A percentile compares a stretch with the other conserved stretches of the same genome.
Evolutionary conservation across 2,797 vertebrate genomes (phyloP).

Genomic region (Lagorchestes hirsutus): DNA sequence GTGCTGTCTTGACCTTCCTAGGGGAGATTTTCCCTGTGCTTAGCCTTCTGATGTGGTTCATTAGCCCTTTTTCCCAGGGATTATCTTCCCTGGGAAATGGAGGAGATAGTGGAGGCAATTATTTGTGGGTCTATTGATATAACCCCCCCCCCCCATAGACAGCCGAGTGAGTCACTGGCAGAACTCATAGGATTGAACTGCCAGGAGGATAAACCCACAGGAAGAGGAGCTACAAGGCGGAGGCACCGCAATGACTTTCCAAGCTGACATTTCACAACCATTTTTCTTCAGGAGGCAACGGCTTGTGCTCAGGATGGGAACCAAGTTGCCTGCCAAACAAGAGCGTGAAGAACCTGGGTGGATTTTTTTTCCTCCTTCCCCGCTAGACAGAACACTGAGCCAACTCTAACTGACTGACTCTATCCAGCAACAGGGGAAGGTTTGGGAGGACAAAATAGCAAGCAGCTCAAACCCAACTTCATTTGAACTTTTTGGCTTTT

Average conservation of each 20-base stretch:
- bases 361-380: neutral
- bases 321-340: neutral
- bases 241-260: neutral
- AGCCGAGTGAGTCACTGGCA: constrained; percentile 46
- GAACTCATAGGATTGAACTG: constrained; percentile 10
- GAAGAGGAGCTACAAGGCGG: neutral
- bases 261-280: constrained; percentile 38
- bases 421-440: neutral
- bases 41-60: constrained; percentile 49
- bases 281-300: constrained; percentile 39
- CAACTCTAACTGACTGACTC: neutral
- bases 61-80: constrained; percentile 28
- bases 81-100: constrained; percentile 59
- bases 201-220: neutral
- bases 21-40: constrained; percentile 41
- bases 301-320: constrained; percentile 23
- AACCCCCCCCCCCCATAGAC: constrained; percentile 12
- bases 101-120: constrained; percentile 48
- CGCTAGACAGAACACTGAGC: neutral
- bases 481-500: neutral
- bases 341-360: neutral
- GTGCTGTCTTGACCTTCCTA: constrained; percentile 41
- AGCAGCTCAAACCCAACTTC: neutral
- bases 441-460: neutral
- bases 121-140: constrained; percentile 66